Conservation (phyloP, 2,888 invertebrate genomes). For the Thyatira batis region DNA sequence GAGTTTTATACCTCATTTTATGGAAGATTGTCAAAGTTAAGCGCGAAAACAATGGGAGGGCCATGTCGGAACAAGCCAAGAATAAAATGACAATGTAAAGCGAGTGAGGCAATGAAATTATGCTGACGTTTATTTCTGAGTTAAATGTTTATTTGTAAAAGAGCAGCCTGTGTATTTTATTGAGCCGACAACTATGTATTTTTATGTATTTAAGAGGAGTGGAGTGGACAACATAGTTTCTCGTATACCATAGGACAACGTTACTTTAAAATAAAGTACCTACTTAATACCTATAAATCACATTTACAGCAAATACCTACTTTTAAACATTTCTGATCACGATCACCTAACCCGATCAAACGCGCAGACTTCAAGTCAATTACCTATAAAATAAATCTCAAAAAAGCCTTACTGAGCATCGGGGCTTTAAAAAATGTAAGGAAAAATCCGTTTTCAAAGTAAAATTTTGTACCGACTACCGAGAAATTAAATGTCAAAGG, state of each 20-base stretch:
- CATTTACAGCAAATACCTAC: no score
- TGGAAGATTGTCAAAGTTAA: constrained; percentile 47
- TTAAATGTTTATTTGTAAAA: background rate
- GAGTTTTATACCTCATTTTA: constrained; percentile 47
- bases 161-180: background rate
- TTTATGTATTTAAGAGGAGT: no score
- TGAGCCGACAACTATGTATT: background rate
- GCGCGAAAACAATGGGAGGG: constrained; percentile 41
- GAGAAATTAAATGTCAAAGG: background rate
- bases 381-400: background rate
- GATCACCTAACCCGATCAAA: background rate
- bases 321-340: background rate
- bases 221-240: no score
- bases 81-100: constrained; percentile 39
- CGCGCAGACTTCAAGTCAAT: background rate
- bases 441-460: background rate
- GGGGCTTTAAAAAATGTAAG: background rate
- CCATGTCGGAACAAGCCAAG: constrained; percentile 28
- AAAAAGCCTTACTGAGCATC: background rate
- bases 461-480: background rate
- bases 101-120: constrained; percentile 38
- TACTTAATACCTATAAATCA: no score
- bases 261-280: no score
- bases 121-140: constrained; percentile 2
- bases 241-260: no score